Evolutionary conservation across 2,888 invertebrate species (phyloP).

Genomic region (Micropterix aruncella): DNA sequence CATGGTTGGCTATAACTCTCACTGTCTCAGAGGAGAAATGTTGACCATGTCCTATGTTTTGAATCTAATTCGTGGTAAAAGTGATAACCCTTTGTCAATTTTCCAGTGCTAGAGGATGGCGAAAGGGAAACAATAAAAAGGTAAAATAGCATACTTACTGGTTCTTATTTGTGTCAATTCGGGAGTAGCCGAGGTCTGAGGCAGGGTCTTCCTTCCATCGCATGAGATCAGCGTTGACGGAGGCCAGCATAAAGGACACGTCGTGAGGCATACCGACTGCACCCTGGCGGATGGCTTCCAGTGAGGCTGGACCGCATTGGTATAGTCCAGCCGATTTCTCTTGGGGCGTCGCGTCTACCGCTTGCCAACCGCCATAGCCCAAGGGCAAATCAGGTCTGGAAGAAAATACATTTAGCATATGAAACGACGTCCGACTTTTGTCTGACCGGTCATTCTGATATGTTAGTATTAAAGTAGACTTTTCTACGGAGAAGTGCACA

Average conservation of each 20-base stretch:
- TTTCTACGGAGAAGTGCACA: too few species aligned
- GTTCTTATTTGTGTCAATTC: slow-evolving; percentile 58
- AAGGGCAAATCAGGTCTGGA: neutral
- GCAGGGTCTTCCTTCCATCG: slow-evolving; percentile 58
- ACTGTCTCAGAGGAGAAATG: too few species aligned
- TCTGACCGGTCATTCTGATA: too few species aligned
- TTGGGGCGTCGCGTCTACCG: slow-evolving; percentile 75
- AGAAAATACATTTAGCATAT: too few species aligned
- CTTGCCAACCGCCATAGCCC: slow-evolving; percentile 86
- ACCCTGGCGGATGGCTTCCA: slow-evolving; percentile 65
- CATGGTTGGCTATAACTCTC: too few species aligned
- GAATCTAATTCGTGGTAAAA: too few species aligned
- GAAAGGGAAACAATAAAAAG: too few species aligned
- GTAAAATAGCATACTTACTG: slow-evolving; percentile 40
- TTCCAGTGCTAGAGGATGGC: too few species aligned
- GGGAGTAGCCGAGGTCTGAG: slow-evolving; percentile 47
- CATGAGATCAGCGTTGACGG: slow-evolving; percentile 74
- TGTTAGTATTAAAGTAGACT: too few species aligned
- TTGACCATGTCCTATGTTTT: too few species aligned
- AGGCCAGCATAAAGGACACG: slow-evolving; percentile 63
- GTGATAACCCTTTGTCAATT: too few species aligned
- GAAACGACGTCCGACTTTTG: too few species aligned
- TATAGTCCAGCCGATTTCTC: slow-evolving; percentile 57
- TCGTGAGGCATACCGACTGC: slow-evolving; percentile 62
- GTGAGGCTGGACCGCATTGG: slow-evolving; percentile 68